Evolutionary conservation across 92 coral and sea anemone species (phyloP).

Genomic region (Desmophyllum pertusum): DNA sequence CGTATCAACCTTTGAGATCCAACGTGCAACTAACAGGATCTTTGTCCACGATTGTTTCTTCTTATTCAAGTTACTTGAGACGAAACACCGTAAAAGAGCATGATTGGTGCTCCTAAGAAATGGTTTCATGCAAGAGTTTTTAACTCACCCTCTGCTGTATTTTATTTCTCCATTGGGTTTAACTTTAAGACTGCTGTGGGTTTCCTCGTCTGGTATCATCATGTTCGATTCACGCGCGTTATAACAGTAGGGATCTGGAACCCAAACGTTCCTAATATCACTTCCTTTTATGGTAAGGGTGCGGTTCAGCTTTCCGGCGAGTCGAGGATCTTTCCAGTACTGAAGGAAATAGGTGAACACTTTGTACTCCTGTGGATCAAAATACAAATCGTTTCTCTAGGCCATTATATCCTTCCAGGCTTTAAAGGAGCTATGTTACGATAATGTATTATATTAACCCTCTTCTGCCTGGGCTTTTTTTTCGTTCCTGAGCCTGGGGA

Average conservation of each 20-base stretch:
- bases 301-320: slow-evolving; percentile 59
- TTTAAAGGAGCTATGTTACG: too few species aligned
- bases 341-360: slow-evolving; percentile 60
- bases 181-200: slow-evolving; percentile 64
- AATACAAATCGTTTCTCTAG: not conserved
- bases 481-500: too few species aligned
- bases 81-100: not conserved
- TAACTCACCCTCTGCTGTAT: slow-evolving; percentile 66
- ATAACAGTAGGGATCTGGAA: slow-evolving; percentile 75
- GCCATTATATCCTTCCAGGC: not conserved
- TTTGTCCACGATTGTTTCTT: too few species aligned
- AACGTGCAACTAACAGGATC: too few species aligned
- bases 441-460: too few species aligned
- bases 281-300: slow-evolving; percentile 61
- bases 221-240: slow-evolving; percentile 76
- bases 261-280: slow-evolving; percentile 63
- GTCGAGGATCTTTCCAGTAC: slow-evolving; percentile 64
- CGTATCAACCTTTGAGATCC: too few species aligned
- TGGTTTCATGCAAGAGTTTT: not conserved
- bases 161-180: slow-evolving; percentile 47
- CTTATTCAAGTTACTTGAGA: too few species aligned
- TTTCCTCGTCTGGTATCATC: slow-evolving; percentile 64
- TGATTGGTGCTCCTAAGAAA: not conserved
- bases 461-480: too few species aligned
- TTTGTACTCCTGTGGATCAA: slow-evolving; percentile 50